phyloP scores from a whole-genome alignment of 2,113 vertebrate species.

The Barbus barbus region DNA sequence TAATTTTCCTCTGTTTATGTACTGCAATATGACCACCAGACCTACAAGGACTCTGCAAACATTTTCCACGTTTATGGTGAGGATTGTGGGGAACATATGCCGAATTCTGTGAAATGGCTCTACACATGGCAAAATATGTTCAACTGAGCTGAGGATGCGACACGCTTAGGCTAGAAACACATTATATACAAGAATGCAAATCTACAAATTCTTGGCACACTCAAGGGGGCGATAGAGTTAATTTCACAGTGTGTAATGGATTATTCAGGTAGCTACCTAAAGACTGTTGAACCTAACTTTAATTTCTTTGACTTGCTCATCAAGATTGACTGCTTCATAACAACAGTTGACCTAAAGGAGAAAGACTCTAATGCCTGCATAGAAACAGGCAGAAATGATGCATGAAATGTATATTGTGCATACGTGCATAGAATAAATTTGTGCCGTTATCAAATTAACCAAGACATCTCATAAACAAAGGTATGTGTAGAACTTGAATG shows the following conservation, averaged over 20 bases:
- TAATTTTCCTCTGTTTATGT: background rate
- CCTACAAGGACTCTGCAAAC: background rate
- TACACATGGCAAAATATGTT: background rate
- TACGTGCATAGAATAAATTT: background rate
- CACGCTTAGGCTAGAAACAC: background rate
- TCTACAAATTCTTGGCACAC: background rate
- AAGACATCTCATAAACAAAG: constrained; percentile 6
- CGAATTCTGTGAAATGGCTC: background rate
- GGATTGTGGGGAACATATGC: background rate
- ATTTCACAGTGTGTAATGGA: background rate
- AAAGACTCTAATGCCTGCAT: background rate
- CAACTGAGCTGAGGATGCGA: background rate
- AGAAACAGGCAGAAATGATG: background rate
- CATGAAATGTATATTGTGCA: background rate
- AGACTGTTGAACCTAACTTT: background rate
- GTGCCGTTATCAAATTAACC: background rate
- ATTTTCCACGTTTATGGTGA: background rate
- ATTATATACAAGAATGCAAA: background rate
- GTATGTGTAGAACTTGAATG: background rate
- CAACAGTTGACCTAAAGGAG: background rate
- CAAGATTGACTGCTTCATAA: background rate
- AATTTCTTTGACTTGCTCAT: background rate
- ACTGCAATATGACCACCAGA: background rate
- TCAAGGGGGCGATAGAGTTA: background rate
- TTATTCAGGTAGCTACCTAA: background rate